Base-by-base conservation (phyloP, 1,140 invertebrate species). In the Leptinotarsa undecemlineata region DNA sequence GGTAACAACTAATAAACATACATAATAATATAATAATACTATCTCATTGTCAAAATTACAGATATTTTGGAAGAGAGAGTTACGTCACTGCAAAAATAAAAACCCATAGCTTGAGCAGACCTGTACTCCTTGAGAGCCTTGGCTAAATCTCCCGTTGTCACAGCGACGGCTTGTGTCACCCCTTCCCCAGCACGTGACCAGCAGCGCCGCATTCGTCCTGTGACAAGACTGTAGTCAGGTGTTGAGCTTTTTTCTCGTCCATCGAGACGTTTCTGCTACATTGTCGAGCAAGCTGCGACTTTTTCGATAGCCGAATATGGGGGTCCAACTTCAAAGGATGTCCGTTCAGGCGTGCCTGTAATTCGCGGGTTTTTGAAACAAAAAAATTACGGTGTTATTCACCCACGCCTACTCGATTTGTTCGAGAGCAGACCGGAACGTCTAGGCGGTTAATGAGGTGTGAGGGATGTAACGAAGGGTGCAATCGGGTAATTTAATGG, bases 161-260 rank as follows among this genome's bases (percentile, higher is more conserved):
- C 42, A 47, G 23, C 42, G 42, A 68, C 42, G 66, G 66, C 66
- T 47, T 68, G 66, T 66, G 21, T 66, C 20, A 20, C 33, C 66
- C 62, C 66, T 42, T 68, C 13, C 51, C 15, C 15, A 15, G 51
- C 51, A 57, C 51, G 51, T 57, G 51, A 57, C 17, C 33, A 42
- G 33, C 8, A 42, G 33, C 33, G 33, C 33, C 33, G 33, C 33
- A 42, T 42, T 42, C 33, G 33, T 11, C 2, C 33, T 42, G 33
- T 42, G 33, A 11, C 8, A 42, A 42, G 8, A 42, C 33, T 42
- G 33, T 42, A n/a, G 51, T 57, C 51, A 57, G 51, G 51, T 57
- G 51, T 57, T 57, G 8, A 42, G n/a, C 51, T 17, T 57, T 57
- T 57, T 57, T 57, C 51, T 57, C 13, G 51, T n/a, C 51, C 17